Evolutionary conservation across 2,113 vertebrate species (phyloP).

Genomic region (Sorex araneus): DNA sequence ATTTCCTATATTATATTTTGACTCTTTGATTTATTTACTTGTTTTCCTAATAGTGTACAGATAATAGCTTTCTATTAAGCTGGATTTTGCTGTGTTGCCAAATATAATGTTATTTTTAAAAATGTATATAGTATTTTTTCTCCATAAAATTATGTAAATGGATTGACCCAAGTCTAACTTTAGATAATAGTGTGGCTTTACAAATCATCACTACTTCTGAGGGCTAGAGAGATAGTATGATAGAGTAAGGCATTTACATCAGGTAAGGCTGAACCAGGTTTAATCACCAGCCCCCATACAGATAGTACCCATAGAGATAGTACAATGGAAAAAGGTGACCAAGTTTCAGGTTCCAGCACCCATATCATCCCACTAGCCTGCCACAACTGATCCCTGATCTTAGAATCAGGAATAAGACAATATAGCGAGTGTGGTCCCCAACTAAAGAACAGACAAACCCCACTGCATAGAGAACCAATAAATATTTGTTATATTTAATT

Average conservation of each 20-base stretch:
- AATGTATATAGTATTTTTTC: neutral
- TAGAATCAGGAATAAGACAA: too few species aligned
- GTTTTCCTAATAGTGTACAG: neutral
- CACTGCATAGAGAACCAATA: neutral
- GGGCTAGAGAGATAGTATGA: too few species aligned
- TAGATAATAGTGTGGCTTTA: neutral
- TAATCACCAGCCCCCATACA: too few species aligned
- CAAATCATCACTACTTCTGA: neutral
- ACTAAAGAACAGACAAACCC: too few species aligned
- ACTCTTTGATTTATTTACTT: neutral
- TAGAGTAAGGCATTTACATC: too few species aligned
- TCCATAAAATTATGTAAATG: neutral
- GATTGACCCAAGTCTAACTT: constrained; percentile 30
- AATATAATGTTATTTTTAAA: constrained; percentile 10
- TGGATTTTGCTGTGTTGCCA: constrained; percentile 40
- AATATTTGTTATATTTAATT: constrained; percentile 49
- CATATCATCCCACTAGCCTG: too few species aligned
- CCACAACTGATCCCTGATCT: too few species aligned
- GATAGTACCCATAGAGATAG: too few species aligned
- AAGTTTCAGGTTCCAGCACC: too few species aligned
- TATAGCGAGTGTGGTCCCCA: too few species aligned
- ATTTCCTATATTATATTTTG: constrained; percentile 8
- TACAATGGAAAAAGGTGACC: too few species aligned
- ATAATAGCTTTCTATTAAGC: neutral
- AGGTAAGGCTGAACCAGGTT: too few species aligned